A percentile compares a stretch with the other conserved stretches of the same genome.
These are phyloP conservation scores for Azemiops feae DNA, from an alignment of 2,113 vertebrate genomes.

Conservation along the genomic window DNA sequence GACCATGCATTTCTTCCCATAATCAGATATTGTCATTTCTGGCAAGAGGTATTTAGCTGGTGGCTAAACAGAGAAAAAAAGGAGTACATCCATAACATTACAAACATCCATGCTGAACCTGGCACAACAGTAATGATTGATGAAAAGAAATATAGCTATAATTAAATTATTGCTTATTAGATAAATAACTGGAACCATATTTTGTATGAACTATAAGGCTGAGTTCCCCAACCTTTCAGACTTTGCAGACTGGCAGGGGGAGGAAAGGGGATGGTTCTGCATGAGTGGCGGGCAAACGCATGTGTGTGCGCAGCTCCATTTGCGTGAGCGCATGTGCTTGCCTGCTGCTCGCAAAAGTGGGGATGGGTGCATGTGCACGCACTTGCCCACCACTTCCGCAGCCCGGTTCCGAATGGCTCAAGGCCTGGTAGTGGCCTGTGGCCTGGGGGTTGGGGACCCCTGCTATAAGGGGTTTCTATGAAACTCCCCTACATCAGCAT, in stretches of 20 bases:
- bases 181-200: neutral
- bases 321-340: too few relatives aligned
- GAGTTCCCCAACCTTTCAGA: too few relatives aligned
- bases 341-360: too few relatives aligned
- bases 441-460: too few relatives aligned
- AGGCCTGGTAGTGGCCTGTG: too few relatives aligned
- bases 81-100: constrained; percentile 33
- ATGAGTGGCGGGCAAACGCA: too few relatives aligned
- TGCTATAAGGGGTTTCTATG: neutral
- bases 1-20: constrained; percentile 95
- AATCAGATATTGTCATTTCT: constrained; percentile 89
- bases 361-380: too few relatives aligned
- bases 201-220: neutral
- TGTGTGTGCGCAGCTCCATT: too few relatives aligned
- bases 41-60: constrained; percentile 94
- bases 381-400: too few relatives aligned
- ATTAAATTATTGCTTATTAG: constrained; percentile 24
- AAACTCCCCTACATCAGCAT: neutral
- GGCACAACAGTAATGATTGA: neutral
- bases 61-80: constrained; percentile 74
- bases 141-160: neutral
- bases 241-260: too few relatives aligned
- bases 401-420: too few relatives aligned
- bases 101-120: constrained; percentile 29
- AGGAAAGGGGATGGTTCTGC: too few relatives aligned